Percentiles rank a stretch among this genome's conserved stretches.
phyloP scores from a whole-genome alignment of 2,888 invertebrate genomes.

The Pheosia tremula region DNA sequence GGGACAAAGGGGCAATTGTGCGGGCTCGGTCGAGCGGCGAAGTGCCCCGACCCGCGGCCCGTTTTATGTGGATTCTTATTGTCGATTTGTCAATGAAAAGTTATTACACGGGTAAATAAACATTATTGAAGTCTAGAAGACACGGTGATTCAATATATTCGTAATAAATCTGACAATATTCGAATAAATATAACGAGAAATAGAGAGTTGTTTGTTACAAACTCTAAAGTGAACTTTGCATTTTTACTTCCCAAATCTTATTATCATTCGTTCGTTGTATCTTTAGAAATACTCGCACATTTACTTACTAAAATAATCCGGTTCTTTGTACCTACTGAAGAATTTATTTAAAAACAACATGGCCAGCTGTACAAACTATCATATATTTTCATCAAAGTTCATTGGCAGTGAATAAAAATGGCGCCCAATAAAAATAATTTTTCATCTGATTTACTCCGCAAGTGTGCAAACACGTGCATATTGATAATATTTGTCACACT shows the following conservation, averaged over 20 bases:
- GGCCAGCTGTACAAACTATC: neutral
- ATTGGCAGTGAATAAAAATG: conserved; percentile 25
- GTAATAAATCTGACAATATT: no score
- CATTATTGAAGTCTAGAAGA: neutral
- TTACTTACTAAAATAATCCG: no score
- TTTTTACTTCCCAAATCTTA: no score
- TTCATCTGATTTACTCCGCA: conserved; percentile 25
- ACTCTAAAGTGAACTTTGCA: no score
- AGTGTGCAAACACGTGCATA: conserved; percentile 38
- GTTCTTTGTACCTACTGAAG: no score
- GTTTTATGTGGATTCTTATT: conserved; percentile 30
- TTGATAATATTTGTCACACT: conserved; percentile 44
- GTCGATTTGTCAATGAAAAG: conserved; percentile 32
- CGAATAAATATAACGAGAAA: no score
- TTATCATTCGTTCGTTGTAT: no score
- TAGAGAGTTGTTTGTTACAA: no score
- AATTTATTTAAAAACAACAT: neutral
- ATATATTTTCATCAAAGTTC: conserved; percentile 25
- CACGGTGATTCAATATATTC: neutral
- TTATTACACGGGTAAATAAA: conserved; percentile 12
- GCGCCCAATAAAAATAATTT: conserved; percentile 27
- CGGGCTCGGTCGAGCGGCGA: conserved; percentile 49
- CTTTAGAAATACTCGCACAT: no score
- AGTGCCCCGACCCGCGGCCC: conserved; percentile 17
- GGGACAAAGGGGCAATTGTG: conserved; percentile 58